phyloP scores from a whole-genome alignment of 1,140 invertebrate species.

The Calephelis virginiensis region DNA sequence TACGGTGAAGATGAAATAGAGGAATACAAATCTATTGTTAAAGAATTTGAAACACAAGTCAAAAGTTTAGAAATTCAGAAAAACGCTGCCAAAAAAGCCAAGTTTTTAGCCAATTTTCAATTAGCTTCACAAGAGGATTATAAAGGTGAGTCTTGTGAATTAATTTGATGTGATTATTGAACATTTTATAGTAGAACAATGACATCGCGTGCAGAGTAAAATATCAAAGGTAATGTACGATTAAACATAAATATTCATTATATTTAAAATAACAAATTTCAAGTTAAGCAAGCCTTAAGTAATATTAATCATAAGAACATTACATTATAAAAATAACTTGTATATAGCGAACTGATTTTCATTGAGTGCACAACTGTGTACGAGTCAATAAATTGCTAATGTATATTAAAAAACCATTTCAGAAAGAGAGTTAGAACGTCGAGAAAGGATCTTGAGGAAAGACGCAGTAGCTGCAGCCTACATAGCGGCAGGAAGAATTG shows the following conservation, averaged over 20 bases:
- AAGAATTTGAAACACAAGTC: slow-evolving; percentile 38
- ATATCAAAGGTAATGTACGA: too few species aligned
- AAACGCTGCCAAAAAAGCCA: slow-evolving; percentile 41
- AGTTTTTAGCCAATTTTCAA: slow-evolving; percentile 63
- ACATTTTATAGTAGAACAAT: too few species aligned
- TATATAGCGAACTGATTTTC: too few species aligned
- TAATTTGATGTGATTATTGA: too few species aligned
- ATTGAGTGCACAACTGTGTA: too few species aligned
- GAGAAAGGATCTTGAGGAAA: slow-evolving; percentile 47
- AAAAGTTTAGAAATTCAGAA: slow-evolving; percentile 28
- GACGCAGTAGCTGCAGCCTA: slow-evolving; percentile 58
- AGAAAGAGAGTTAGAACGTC: slow-evolving; percentile 51
- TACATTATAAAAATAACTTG: too few species aligned
- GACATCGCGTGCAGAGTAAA: too few species aligned
- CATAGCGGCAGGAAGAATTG: slow-evolving; percentile 53
- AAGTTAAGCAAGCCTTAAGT: too few species aligned
- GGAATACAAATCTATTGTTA: slow-evolving; percentile 56
- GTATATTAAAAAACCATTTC: slow-evolving; percentile 27
- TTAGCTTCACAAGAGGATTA: slow-evolving; percentile 52
- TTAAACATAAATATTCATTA: too few species aligned
- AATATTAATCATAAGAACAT: too few species aligned
- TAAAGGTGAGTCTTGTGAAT: slow-evolving; percentile 46
- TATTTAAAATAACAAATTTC: too few species aligned
- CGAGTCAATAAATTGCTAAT: neutral
- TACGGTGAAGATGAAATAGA: slow-evolving; percentile 59